Evolutionary conservation across 2,888 invertebrate genomes (phyloP).

Genomic region (Sycophila texana): DNA sequence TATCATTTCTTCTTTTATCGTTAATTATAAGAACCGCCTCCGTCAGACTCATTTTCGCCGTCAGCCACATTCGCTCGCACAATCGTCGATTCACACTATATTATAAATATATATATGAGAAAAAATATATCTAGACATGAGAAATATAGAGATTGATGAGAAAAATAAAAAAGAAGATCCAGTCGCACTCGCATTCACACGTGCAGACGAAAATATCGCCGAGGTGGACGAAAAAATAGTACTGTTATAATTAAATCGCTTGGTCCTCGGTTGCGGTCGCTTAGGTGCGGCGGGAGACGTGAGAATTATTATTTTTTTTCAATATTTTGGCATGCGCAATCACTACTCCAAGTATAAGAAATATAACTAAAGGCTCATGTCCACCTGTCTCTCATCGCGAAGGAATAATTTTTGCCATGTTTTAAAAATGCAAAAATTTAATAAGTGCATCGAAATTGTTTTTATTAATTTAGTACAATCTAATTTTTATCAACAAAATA

Average conservation of each 20-base stretch:
- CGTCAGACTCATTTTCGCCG: slow-evolving; percentile 52
- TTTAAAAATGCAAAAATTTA: background rate
- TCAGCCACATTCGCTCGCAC: slow-evolving; percentile 56
- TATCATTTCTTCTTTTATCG: slow-evolving; percentile 52
- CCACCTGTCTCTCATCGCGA: slow-evolving; percentile 67
- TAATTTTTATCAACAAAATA: slow-evolving; percentile 11
- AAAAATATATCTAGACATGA: slow-evolving; percentile 28
- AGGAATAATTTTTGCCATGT: slow-evolving; percentile 10
- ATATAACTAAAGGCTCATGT: slow-evolving; percentile 73
- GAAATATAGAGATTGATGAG: slow-evolving; percentile 12
- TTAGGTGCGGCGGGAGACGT: slow-evolving; percentile 74
- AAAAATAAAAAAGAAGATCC: slow-evolving; percentile 29
- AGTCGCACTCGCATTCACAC: slow-evolving; percentile 61
- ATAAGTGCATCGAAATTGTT: too few relatives aligned
- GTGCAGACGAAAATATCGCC: slow-evolving; percentile 61
- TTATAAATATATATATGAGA: slow-evolving; percentile 30
- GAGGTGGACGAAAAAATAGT: slow-evolving; percentile 39
- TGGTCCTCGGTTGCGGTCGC: slow-evolving; percentile 72
- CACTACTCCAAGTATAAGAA: slow-evolving; percentile 75
- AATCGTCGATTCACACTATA: slow-evolving; percentile 56
- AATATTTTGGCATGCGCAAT: slow-evolving; percentile 72
- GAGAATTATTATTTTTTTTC: slow-evolving; percentile 71
- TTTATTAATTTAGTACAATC: too few relatives aligned
- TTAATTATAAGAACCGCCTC: slow-evolving; percentile 23
- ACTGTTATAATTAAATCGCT: slow-evolving; percentile 61